phyloP scores from a whole-genome alignment of 1,140 invertebrate species.

The Proctacanthus coquilletti region DNA sequence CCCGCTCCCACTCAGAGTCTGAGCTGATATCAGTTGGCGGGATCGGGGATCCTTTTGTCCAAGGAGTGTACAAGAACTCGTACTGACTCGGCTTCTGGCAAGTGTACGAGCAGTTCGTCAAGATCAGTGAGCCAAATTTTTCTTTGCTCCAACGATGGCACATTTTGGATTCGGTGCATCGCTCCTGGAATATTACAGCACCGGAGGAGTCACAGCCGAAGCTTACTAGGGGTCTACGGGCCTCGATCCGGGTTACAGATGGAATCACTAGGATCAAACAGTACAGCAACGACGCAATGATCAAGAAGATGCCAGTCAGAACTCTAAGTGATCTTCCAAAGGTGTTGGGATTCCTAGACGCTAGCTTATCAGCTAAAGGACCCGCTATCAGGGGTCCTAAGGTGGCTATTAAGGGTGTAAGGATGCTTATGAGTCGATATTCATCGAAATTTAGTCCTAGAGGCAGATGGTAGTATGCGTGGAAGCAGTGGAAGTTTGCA shows the following conservation, averaged over 20 bases:
- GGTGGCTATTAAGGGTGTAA: conserved; percentile 53
- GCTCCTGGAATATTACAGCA: conserved; percentile 50
- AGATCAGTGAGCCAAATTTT: conserved; percentile 34
- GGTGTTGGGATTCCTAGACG: conserved; percentile 22
- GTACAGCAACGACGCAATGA: conserved; percentile 50
- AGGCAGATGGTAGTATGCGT: conserved; percentile 52
- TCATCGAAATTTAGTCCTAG: conserved; percentile 53
- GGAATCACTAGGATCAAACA: conserved; percentile 47
- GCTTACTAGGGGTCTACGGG: conserved; percentile 40
- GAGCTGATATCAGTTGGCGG: conserved; percentile 20
- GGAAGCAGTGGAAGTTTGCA: conserved; percentile 57
- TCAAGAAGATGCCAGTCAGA: conserved; percentile 49
- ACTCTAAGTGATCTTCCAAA: conserved; percentile 34
- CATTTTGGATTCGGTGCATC: conserved; percentile 40
- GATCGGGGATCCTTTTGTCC: conserved; percentile 16
- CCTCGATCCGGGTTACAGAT: conserved; percentile 35
- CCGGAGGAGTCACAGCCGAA: conserved; percentile 50
- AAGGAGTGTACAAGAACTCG: conserved; percentile 21
- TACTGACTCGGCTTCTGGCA: conserved; percentile 33
- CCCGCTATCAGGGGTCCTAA: conserved; percentile 49
- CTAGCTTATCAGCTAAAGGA: conserved; percentile 49
- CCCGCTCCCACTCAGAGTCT: conserved; percentile 22
- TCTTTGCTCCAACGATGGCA: conserved; percentile 46
- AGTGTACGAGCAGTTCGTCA: conserved; percentile 40
- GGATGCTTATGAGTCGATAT: conserved; percentile 51